Conservation (phyloP, 2,888 invertebrate species). For the Ceriagrion tenellum region DNA sequence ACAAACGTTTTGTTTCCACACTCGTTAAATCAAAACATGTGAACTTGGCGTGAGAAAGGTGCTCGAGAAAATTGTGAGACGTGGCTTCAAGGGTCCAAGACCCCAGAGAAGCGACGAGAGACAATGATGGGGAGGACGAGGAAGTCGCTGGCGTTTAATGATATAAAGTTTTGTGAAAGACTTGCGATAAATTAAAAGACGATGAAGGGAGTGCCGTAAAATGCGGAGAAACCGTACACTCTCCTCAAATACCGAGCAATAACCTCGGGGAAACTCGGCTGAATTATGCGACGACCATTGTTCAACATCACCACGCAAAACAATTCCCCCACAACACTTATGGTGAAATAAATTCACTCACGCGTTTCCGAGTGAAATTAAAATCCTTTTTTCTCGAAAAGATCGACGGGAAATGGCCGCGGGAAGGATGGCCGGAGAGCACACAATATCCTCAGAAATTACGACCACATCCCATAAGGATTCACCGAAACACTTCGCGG, state of each 20-base stretch:
- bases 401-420: not conserved
- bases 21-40: not conserved
- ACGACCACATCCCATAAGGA: not conserved
- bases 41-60: not conserved
- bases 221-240: not conserved
- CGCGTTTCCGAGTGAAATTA: not conserved
- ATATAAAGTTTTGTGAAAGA: conserved; percentile 22
- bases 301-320: not conserved
- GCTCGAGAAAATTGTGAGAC: conserved; percentile 6
- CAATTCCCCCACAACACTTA: not conserved
- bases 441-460: not conserved
- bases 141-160: not conserved
- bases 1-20: not conserved
- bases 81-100: not conserved
- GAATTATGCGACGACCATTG: not conserved
- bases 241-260: not conserved
- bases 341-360: not conserved
- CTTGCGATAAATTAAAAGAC: not conserved
- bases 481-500: not conserved
- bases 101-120: not conserved
- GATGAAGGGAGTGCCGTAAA: not conserved
- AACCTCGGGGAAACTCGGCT: not conserved
- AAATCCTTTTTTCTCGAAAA: not conserved
- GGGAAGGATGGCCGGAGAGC: not conserved
- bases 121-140: conserved; percentile 13